phyloP scores from a whole-genome alignment of 2,113 vertebrate species.

The Balaenoptera acutorostrata region DNA sequence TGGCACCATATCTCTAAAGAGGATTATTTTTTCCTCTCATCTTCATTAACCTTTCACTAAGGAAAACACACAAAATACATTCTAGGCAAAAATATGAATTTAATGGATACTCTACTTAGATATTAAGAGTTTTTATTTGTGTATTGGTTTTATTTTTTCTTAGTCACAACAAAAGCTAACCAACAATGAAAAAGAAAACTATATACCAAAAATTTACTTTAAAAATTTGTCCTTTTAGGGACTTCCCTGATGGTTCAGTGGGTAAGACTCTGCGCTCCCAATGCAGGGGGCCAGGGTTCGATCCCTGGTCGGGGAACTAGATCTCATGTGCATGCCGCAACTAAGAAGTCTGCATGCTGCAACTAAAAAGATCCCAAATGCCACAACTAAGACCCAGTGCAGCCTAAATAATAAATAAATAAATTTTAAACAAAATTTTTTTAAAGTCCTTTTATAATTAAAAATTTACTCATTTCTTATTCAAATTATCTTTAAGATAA shows the following conservation, averaged over 20 bases:
- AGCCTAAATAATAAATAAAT: too few species aligned
- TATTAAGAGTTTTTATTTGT: not conserved
- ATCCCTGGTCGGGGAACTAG: too few species aligned
- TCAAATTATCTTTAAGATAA: not conserved
- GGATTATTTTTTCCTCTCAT: not conserved
- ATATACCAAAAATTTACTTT: not conserved
- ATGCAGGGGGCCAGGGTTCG: too few species aligned
- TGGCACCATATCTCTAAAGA: not conserved
- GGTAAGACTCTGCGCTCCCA: too few species aligned
- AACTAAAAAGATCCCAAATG: too few species aligned
- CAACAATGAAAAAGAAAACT: not conserved
- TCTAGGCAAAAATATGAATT: not conserved
- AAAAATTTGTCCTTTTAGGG: not conserved
- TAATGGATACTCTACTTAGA: not conserved
- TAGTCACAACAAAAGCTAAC: not conserved
- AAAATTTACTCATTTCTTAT: not conserved
- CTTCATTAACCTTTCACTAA: not conserved
- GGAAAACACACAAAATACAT: not conserved
- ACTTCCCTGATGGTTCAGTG: too few species aligned
- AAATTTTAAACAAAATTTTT: too few species aligned
- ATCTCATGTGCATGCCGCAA: too few species aligned
- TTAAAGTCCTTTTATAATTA: not conserved
- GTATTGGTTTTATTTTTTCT: not conserved
- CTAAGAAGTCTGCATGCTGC: too few species aligned
- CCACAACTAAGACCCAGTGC: too few species aligned